phyloP scores from a whole-genome alignment of 1,140 invertebrate genomes.

The Drosophila ambigua region DNA sequence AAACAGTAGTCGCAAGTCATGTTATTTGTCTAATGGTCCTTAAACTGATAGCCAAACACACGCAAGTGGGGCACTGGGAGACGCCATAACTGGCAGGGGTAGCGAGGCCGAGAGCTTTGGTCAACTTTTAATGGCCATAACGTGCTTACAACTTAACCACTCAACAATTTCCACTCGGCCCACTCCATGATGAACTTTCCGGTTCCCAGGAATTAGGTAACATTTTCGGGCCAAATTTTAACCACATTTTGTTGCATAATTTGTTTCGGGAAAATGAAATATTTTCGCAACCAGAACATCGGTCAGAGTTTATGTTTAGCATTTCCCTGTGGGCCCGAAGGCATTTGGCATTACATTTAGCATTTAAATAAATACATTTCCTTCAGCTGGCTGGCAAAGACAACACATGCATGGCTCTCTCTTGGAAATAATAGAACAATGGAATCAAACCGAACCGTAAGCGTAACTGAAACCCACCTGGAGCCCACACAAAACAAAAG shows the following conservation, averaged over 20 bases:
- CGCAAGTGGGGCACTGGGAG: neutral
- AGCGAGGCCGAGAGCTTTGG: neutral
- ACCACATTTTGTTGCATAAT: conserved; percentile 11
- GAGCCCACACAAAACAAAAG: conserved; percentile 25
- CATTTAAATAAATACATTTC: conserved; percentile 37
- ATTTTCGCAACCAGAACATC: conserved; percentile 6
- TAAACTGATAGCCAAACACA: conserved; percentile 22
- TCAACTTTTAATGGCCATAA: conserved; percentile 21
- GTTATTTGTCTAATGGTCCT: conserved; percentile 66
- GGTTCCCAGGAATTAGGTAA: neutral
- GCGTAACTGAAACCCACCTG: conserved; percentile 9
- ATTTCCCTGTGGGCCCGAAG: neutral
- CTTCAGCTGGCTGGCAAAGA: conserved; percentile 10
- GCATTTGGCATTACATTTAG: conserved; percentile 8
- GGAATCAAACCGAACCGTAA: neutral
- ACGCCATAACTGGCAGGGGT: neutral
- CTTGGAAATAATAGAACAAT: conserved; percentile 25
- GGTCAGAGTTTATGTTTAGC: conserved; percentile 12
- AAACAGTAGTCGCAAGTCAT: conserved; percentile 51
- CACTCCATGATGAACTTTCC: conserved; percentile 2
- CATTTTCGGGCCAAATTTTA: neutral
- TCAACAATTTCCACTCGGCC: neutral
- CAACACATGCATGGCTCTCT: neutral
- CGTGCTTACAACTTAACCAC: conserved; percentile 20
- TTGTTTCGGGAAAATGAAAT: conserved; percentile 23